Conservation (phyloP, 2,888 invertebrate species). For the Tenthredo livida region DNA sequence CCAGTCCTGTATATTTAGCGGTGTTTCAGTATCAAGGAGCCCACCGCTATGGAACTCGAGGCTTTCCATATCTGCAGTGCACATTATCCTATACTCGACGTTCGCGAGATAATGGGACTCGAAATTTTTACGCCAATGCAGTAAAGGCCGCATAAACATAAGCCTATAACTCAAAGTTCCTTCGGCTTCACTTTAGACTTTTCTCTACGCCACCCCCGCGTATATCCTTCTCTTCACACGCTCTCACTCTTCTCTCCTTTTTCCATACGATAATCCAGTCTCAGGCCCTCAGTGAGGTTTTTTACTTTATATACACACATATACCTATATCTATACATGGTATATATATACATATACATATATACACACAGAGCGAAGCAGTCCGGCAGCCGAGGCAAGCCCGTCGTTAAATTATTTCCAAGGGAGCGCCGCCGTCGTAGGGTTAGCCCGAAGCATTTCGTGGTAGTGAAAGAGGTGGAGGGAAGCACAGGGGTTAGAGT, state of each 20-base stretch:
- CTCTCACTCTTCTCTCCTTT: conserved; percentile 46
- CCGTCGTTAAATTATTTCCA: conserved; percentile 66
- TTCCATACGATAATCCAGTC: conserved; percentile 69
- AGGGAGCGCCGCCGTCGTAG: conserved; percentile 55
- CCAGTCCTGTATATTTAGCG: conserved; percentile 50
- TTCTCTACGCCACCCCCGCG: not conserved
- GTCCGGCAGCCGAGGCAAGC: conserved; percentile 40
- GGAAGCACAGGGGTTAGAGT: conserved; percentile 25
- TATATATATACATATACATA: not conserved
- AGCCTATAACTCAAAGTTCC: conserved; percentile 44
- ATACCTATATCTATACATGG: too few relatives aligned
- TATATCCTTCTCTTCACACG: conserved; percentile 17
- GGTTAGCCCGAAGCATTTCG: conserved; percentile 44
- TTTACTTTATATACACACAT: not conserved
- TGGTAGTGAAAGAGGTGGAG: not conserved
- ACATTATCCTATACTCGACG: not conserved
- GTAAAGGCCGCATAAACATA: not conserved
- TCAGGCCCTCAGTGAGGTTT: conserved; percentile 59
- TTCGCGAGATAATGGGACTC: conserved; percentile 3
- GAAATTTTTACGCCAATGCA: conserved; percentile 18
- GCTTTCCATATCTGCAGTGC: conserved; percentile 20
- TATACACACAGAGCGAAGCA: not conserved
- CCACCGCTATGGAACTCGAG: not conserved
- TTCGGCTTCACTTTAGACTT: conserved; percentile 35
- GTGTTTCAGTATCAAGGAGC: conserved; percentile 42